phyloP scores from a whole-genome alignment of 2,113 vertebrate genomes.

The Coptodon bakossiorum region DNA sequence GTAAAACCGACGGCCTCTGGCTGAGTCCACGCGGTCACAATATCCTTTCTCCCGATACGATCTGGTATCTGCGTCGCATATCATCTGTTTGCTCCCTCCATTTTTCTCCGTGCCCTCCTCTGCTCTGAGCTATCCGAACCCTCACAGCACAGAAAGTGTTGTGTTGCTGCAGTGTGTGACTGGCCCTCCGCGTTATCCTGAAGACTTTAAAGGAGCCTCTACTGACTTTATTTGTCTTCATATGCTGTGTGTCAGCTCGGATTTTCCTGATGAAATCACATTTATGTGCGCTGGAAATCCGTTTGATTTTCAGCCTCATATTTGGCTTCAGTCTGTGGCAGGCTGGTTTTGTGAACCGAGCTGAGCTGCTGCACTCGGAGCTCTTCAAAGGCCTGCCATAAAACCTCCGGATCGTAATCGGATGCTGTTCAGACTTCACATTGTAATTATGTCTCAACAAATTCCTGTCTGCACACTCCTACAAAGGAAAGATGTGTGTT shows the following conservation, averaged over 20 bases:
- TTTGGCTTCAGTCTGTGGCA: not conserved
- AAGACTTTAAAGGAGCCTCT: not conserved
- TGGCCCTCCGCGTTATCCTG: not conserved
- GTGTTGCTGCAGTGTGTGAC: not conserved
- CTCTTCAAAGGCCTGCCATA: slow-evolving; percentile 47
- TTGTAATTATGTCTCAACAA: slow-evolving; percentile 52
- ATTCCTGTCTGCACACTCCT: slow-evolving; percentile 34
- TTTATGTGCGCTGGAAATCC: not conserved
- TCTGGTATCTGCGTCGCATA: not conserved
- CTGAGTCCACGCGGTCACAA: not conserved
- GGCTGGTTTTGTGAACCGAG: not conserved
- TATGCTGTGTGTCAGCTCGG: not conserved
- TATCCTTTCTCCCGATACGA: not conserved
- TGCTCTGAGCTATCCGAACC: not conserved
- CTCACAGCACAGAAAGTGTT: not conserved
- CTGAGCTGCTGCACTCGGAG: not conserved
- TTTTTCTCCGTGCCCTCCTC: not conserved
- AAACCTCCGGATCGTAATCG: slow-evolving; percentile 57
- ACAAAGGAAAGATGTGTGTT: not conserved
- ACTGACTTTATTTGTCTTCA: not conserved
- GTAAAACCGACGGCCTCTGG: not conserved
- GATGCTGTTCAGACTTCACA: slow-evolving; percentile 53
- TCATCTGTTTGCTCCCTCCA: not conserved
- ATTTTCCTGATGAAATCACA: not conserved
- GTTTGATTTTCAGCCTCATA: not conserved